Evolutionary conservation across 2,113 vertebrate species (phyloP), one percentile per base, ranked within the genome.

Genomic region (Zosterops pallidus): DNA sequence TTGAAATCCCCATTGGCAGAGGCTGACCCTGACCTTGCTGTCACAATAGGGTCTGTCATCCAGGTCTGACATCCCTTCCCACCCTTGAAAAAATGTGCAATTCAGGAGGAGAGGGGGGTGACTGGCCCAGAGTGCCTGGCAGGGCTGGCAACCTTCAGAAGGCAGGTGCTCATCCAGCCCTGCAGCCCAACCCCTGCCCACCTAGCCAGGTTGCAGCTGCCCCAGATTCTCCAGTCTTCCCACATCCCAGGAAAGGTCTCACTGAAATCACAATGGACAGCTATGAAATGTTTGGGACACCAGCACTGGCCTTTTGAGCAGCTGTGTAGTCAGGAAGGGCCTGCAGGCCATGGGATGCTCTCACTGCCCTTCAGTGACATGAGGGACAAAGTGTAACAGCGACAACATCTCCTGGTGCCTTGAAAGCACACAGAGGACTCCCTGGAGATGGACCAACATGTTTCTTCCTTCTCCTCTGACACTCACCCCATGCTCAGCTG

Each of bases 311-410:
- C n/a, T 72, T 65, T 64, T 44, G 50, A 85, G 57, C 37, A 86
- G 53, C 42, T 0, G 0, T 42, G 56, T 5, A 9, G 35, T 42
- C 72, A 75, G 69, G 21, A 84, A 75, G 57, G 49, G 21, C 17
- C 44, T 49, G 29, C 52, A 72, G 57, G 44, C 55, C 31, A n/a
- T 1, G 8, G 47, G 68, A 29, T 0, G 0, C 16, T 78, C 47
- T 76, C 14, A 1, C 28, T 76, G 49, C 17, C 28, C 46, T 56
- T 65, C 29, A 46, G 26, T 37, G 41, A 57, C 12, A 4, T 5
- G 33, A 74, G 42, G 18, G 53, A 77, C 0, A 0, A 35, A 86
- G 33, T 5, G 4, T 31, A 49, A 62, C 0, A 0, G 65, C 18
- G 35, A 13, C 2, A 4, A 77, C 55, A 37, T 64, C 64, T 71